Evolutionary conservation across 2,888 invertebrate species (phyloP).

Genomic region (Marronus borbonicus): DNA sequence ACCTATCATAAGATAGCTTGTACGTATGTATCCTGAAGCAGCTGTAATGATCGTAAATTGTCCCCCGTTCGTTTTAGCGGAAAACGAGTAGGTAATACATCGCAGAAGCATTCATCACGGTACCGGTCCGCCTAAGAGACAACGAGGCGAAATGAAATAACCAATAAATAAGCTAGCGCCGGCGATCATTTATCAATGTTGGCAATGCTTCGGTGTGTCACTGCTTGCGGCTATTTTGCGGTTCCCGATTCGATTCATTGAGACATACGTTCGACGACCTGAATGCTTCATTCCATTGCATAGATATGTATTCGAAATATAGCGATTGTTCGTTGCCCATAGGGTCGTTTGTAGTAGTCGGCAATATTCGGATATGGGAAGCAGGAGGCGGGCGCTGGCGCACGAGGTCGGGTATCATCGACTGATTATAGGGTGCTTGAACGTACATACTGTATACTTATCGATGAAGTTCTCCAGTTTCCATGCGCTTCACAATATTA

Average conservation of each 20-base stretch:
- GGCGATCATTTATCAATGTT: constrained; percentile 63
- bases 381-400: too few relatives aligned
- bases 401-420: too few relatives aligned
- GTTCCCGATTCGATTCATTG: constrained; percentile 38
- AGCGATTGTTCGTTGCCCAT: too few relatives aligned
- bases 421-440: too few relatives aligned
- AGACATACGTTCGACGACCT: constrained; percentile 16
- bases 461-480: too few relatives aligned
- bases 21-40: not conserved
- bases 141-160: constrained; percentile 65
- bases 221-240: constrained; percentile 41
- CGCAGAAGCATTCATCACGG: constrained; percentile 67
- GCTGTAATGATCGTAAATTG: not conserved
- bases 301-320: not conserved
- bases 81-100: constrained; percentile 66
- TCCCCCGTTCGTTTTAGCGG: constrained; percentile 58
- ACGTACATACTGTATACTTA: too few relatives aligned
- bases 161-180: constrained; percentile 68
- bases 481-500: too few relatives aligned
- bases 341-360: too few relatives aligned
- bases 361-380: too few relatives aligned
- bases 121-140: constrained; percentile 46
- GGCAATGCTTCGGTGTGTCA: constrained; percentile 34
- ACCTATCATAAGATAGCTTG: not conserved
- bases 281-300: not conserved